phyloP scores from a whole-genome alignment of 2,888 invertebrate species.

The Ormyrus thymus region DNA sequence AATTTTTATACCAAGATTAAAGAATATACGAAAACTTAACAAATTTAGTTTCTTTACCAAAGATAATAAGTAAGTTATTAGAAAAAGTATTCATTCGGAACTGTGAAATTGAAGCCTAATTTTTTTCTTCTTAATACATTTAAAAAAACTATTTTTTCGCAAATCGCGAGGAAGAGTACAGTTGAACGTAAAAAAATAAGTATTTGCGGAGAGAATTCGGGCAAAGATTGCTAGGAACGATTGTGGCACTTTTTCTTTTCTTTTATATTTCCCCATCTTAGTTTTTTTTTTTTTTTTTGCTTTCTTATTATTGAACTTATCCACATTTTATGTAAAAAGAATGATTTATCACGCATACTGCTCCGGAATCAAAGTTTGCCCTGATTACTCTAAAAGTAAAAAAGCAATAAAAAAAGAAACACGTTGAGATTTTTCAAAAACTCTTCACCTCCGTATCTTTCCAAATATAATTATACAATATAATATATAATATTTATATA shows the following conservation, averaged over 20 bases:
- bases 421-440: slow-evolving; percentile 35
- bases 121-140: background rate
- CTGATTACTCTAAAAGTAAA: slow-evolving; percentile 31
- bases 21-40: too few relatives aligned
- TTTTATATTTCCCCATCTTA: slow-evolving; percentile 37
- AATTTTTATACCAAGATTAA: background rate
- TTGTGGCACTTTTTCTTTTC: slow-evolving; percentile 61
- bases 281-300: slow-evolving; percentile 54
- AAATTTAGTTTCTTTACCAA: too few relatives aligned
- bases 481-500: slow-evolving; percentile 63
- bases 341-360: slow-evolving; percentile 64
- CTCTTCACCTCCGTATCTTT: slow-evolving; percentile 27
- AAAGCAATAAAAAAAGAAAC: slow-evolving; percentile 29
- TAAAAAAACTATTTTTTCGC: slow-evolving; percentile 1
- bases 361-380: slow-evolving; percentile 56
- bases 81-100: slow-evolving; percentile 11
- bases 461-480: slow-evolving; percentile 60
- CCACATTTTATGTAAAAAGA: slow-evolving; percentile 22
- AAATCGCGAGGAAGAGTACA: background rate
- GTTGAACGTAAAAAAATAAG: slow-evolving; percentile 3
- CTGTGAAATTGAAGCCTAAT: background rate
- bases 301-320: slow-evolving; percentile 30
- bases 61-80: background rate
- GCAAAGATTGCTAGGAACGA: slow-evolving; percentile 60
- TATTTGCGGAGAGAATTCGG: slow-evolving; percentile 32